A percentile compares a stretch with the other conserved stretches of the same genome.
phyloP scores from a whole-genome alignment of 2,113 vertebrate species.

The Thunnus maccoyii region DNA sequence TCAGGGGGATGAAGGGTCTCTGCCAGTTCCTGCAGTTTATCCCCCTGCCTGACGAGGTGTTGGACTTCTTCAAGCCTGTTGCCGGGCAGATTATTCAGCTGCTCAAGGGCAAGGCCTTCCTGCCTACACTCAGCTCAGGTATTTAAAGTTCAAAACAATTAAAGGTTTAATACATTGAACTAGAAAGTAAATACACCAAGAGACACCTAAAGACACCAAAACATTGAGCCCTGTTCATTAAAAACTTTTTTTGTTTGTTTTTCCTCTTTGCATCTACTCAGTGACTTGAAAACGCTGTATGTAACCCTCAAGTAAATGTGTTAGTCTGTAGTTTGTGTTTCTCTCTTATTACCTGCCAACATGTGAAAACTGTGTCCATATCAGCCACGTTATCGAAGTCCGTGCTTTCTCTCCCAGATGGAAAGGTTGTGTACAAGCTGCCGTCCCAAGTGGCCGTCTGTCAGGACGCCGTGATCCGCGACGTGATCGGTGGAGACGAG shows the following conservation, averaged over 20 bases:
- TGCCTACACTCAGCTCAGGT: conserved; percentile 81
- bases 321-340: too few relatives aligned
- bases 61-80: conserved; percentile 88
- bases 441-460: conserved; percentile 86
- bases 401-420: conserved; percentile 64
- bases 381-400: neutral
- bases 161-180: neutral
- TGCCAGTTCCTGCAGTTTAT: conserved; percentile 84
- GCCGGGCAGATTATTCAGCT: conserved; percentile 86
- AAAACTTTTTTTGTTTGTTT: too few relatives aligned
- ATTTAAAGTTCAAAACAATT: neutral
- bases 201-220: too few relatives aligned
- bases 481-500: conserved; percentile 82
- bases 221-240: too few relatives aligned
- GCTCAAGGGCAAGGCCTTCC: conserved; percentile 84
- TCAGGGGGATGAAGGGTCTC: conserved; percentile 82
- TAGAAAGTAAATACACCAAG: neutral
- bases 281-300: neutral
- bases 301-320: neutral
- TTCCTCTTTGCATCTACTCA: too few relatives aligned
- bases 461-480: conserved; percentile 82
- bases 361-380: too few relatives aligned
- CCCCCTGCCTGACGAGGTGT: conserved; percentile 85
- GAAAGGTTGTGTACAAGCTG: conserved; percentile 79
- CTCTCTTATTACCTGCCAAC: too few relatives aligned